phyloP scores from a whole-genome alignment of 2,888 invertebrate species.

The Drosophila macrothrix region DNA sequence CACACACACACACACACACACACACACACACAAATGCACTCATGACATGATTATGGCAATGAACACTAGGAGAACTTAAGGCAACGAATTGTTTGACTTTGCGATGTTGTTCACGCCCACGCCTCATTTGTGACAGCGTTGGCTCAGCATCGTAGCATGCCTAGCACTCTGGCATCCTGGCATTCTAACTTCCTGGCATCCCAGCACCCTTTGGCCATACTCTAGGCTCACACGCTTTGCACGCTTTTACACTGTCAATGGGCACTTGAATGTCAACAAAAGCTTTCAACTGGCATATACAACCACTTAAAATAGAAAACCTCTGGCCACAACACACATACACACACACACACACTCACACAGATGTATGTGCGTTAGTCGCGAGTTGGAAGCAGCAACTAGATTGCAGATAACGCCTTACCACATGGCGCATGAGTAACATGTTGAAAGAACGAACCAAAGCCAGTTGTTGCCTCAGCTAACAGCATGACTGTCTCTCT shows the following conservation, averaged over 20 bases:
- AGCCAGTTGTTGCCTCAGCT: not conserved
- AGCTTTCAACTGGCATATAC: constrained; percentile 78
- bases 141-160: not conserved
- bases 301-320: constrained; percentile 77
- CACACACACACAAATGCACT: constrained; percentile 17
- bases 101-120: constrained; percentile 2
- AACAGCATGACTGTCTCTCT: constrained; percentile 10
- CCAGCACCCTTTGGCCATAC: not conserved
- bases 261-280: constrained; percentile 80
- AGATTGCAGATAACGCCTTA: constrained; percentile 26
- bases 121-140: constrained; percentile 13
- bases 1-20: constrained; percentile 1
- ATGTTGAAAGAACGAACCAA: constrained; percentile 18
- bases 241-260: constrained; percentile 76
- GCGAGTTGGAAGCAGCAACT: constrained; percentile 67
- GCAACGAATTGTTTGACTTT: constrained; percentile 42
- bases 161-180: not conserved
- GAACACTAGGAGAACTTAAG: constrained; percentile 41
- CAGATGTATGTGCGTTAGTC: constrained; percentile 50
- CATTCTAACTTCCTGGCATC: not conserved
- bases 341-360: constrained; percentile 17
- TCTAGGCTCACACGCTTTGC: constrained; percentile 28
- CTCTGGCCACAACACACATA: constrained; percentile 43
- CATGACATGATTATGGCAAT: constrained; percentile 67
- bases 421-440: constrained; percentile 60